These are phyloP conservation scores for Heterodera carotae DNA, from an alignment of 1,140 invertebrate genomes.

Conservation along the genomic window DNA sequence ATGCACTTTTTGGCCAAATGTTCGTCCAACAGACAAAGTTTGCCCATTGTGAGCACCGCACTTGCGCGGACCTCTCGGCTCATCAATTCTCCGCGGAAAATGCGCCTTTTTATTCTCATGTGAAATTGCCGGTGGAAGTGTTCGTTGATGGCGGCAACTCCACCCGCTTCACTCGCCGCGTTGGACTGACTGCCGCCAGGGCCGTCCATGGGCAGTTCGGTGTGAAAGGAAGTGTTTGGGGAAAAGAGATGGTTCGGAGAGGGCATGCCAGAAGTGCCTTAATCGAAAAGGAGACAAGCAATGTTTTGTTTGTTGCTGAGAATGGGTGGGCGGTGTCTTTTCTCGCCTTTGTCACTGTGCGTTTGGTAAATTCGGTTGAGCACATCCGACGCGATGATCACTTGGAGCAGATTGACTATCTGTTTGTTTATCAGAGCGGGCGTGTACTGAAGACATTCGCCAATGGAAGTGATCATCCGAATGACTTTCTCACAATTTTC, in stretches of 20 bases:
- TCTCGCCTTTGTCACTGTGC: conserved; percentile 3
- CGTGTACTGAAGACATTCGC: conserved; percentile 50
- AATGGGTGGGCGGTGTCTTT: too few relatives aligned
- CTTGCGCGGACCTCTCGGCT: conserved; percentile 37
- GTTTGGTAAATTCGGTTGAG: conserved; percentile 27
- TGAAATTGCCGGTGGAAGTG: conserved; percentile 10
- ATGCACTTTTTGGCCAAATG: conserved; percentile 66
- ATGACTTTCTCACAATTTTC: conserved; percentile 45
- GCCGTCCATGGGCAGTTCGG: conserved; percentile 10
- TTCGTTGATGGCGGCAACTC: background rate
- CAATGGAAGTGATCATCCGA: conserved; percentile 40
- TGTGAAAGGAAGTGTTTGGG: conserved; percentile 23
- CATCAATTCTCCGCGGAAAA: conserved; percentile 36
- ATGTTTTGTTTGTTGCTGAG: too few relatives aligned
- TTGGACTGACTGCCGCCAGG: conserved; percentile 19
- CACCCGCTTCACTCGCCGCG: background rate
- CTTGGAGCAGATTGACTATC: conserved; percentile 47
- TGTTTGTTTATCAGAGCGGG: conserved; percentile 40
- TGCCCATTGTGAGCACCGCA: conserved; percentile 42
- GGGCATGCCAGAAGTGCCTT: background rate
- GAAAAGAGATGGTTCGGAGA: conserved; percentile 15
- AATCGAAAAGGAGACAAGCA: background rate
- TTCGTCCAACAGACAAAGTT: conserved; percentile 58
- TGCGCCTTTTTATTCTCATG: conserved; percentile 31
- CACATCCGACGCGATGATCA: conserved; percentile 42